Percentiles rank a stretch among this genome's conserved stretches.
phyloP scores from a whole-genome alignment of 1,140 invertebrate species.

The Heliconius congener region DNA sequence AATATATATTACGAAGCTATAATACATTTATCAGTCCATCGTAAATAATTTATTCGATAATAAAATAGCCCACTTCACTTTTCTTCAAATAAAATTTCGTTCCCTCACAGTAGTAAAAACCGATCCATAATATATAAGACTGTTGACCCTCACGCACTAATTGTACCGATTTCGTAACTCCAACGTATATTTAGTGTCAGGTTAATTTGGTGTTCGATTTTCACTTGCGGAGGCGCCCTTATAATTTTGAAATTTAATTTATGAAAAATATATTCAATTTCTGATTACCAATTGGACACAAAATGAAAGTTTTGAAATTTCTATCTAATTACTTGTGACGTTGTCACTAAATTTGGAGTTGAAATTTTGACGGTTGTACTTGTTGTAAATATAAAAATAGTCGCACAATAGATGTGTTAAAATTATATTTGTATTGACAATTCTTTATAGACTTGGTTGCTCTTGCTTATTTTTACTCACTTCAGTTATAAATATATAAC shows the following conservation, averaged over 20 bases:
- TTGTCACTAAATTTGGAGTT: neutral
- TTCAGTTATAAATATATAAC: no score
- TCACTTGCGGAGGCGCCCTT: conserved; percentile 20
- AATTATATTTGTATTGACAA: neutral
- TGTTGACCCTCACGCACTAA: conserved; percentile 2
- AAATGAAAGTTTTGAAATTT: neutral
- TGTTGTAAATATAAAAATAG: neutral
- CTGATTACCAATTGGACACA: neutral
- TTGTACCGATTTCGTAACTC: conserved; percentile 15
- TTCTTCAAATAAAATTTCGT: neutral
- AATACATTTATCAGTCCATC: neutral
- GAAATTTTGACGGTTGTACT: neutral
- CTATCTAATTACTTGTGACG: conserved; percentile 16
- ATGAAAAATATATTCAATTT: conserved; percentile 17
- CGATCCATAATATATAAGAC: conserved; percentile 6
- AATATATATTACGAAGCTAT: neutral
- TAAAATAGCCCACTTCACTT: neutral
- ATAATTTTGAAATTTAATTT: conserved; percentile 14
- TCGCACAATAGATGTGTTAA: neutral
- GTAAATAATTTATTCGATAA: conserved; percentile 6
- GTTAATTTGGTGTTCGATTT: conserved; percentile 15
- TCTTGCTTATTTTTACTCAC: neutral
- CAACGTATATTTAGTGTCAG: conserved; percentile 23
- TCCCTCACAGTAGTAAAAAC: neutral
- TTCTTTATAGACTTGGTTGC: neutral